A percentile compares a stretch with the other conserved stretches of the same genome.
phyloP scores from a whole-genome alignment of 2,797 vertebrate genomes.

The Syndactyla subalaris region DNA sequence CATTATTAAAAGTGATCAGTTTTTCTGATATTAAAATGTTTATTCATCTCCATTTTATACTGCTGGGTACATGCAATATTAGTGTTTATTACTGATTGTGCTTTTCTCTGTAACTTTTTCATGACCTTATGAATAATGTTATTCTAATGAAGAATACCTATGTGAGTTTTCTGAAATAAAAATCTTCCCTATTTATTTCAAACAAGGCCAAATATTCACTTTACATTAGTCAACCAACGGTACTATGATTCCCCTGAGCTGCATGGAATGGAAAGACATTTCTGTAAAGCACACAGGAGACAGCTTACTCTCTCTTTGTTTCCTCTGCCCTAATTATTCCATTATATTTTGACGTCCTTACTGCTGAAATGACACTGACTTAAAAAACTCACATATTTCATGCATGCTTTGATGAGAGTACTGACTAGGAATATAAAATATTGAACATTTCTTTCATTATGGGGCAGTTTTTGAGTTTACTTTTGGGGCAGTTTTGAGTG shows the following conservation, averaged over 20 bases:
- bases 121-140: neutral
- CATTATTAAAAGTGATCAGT: neutral
- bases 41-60: neutral
- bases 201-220: slow-evolving; percentile 22
- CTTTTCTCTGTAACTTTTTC: neutral
- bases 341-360: slow-evolving; percentile 12
- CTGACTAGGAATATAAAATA: slow-evolving; percentile 4
- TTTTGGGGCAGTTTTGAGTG: neutral
- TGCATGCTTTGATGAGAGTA: neutral
- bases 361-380: slow-evolving; percentile 5
- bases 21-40: neutral
- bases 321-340: slow-evolving; percentile 36
- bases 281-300: slow-evolving; percentile 8
- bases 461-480: neutral
- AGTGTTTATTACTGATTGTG: neutral
- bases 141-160: neutral
- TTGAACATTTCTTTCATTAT: neutral
- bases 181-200: slow-evolving; percentile 10
- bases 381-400: neutral
- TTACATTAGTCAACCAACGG: neutral
- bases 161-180: neutral
- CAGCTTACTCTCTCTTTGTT: neutral
- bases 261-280: neutral
- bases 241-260: neutral
- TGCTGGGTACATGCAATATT: neutral